Evolutionary conservation across 2,888 invertebrate genomes (phyloP), one percentile per base, ranked within the genome.

Genomic region (Aleiodes leptofemur): DNA sequence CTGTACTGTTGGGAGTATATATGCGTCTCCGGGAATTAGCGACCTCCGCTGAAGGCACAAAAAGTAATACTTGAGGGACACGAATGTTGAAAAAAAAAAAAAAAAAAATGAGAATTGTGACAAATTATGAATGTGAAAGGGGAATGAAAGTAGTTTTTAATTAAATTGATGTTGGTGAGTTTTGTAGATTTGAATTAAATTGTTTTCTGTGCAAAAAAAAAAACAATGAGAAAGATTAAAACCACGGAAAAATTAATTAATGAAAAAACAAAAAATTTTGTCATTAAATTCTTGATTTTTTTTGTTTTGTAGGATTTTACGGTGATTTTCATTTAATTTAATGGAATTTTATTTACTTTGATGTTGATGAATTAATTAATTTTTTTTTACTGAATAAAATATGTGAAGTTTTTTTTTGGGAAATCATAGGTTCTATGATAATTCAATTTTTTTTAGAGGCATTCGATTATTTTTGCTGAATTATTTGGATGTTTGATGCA

Each of bases 31-130:
- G 68, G 9, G 68, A 69, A 73, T 73, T 59, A 59, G 57, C 55
- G 43, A 64, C 16, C 59, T 59, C 11, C 38, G 34, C 56, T 29
- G 23, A 48, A 14, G 16, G 8, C 64, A 23, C 50, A 69, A 72
- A 78, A 78, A 73, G 72, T 55, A n/a, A 50, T 57, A 48, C 51
- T 70, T 56, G 14, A 57, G 75, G 34, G 59, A 59, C 34, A 34
- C 31, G 13, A 34, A 34, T 59, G 53, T 55, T 23, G 1, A 43
- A 31, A 13, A 66, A 75, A 38, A 51, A 55, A 13, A 51, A 69
- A 53, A 69, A 50, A 51, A 50, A 29, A 34, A 51, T 34, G 34
- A 34, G 34, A 57, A 38, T 34, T 11, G 13, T 50, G 43, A 48
- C 16, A 56, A 29, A 23, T 56, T 16, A 56, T 56, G 56, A 56